Conservation (phyloP, 2,797 vertebrate species). For the Semotilus atromaculatus region DNA sequence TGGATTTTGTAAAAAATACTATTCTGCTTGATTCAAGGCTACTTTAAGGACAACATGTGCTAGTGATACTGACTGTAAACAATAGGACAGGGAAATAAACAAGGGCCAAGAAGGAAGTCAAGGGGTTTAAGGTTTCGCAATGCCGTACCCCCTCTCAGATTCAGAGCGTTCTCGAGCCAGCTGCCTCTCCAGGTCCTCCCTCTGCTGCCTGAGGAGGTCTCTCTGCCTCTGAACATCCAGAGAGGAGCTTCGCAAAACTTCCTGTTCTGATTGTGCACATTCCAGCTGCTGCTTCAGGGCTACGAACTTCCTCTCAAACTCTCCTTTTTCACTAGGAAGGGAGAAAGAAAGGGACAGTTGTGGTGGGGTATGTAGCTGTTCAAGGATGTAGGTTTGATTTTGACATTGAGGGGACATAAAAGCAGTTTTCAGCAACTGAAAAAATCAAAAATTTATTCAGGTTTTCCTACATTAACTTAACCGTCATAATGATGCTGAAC, state of each 20-base stretch:
- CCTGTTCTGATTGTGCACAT: slow-evolving; percentile 69
- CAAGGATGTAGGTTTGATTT: neutral
- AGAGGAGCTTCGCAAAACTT: slow-evolving; percentile 68
- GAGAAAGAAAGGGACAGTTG: neutral
- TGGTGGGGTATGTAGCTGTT: neutral
- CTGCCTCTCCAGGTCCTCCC: slow-evolving; percentile 77
- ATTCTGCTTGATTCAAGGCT: slow-evolving; percentile 65
- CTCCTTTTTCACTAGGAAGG: slow-evolving; percentile 76
- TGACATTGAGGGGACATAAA: neutral
- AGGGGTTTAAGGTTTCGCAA: slow-evolving; percentile 47
- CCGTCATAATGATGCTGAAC: neutral
- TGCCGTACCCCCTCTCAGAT: slow-evolving; percentile 78
- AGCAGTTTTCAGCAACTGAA: neutral
- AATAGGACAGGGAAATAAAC: slow-evolving; percentile 69
- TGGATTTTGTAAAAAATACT: slow-evolving; percentile 57
- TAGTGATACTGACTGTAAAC: slow-evolving; percentile 77
- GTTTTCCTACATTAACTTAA: neutral
- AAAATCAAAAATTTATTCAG: neutral
- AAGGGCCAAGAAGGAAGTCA: slow-evolving; percentile 59
- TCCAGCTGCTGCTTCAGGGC: slow-evolving; percentile 72
- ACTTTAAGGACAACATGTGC: slow-evolving; percentile 74
- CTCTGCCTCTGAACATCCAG: slow-evolving; percentile 77
- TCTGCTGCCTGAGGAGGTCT: slow-evolving; percentile 76
- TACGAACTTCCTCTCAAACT: slow-evolving; percentile 71
- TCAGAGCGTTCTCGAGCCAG: slow-evolving; percentile 70